These are phyloP conservation scores for Amphibalanus amphitrite DNA, from an alignment of 1,140 invertebrate genomes.

Conservation along the genomic window DNA sequence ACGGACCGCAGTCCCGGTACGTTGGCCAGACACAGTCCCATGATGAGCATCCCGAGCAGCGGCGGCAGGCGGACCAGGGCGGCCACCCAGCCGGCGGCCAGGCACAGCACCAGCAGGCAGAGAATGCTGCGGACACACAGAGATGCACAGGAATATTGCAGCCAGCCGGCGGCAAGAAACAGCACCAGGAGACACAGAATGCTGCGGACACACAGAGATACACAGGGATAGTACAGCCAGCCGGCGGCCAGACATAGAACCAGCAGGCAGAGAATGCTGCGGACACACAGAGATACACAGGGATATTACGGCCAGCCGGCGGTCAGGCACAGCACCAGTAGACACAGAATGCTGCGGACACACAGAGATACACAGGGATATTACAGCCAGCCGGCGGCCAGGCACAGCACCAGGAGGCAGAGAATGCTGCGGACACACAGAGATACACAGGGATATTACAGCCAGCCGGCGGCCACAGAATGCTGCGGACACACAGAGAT, in stretches of 20 bases:
- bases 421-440: no score
- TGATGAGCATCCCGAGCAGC: conserved; percentile 67
- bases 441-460: no score
- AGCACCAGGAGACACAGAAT: not conserved
- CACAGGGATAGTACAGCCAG: not conserved
- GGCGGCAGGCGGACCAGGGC: conserved; percentile 61
- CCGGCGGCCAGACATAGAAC: not conserved
- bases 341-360: not conserved
- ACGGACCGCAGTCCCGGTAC: conserved; percentile 28
- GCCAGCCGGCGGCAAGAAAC: no score
- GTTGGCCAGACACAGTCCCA: conserved; percentile 61
- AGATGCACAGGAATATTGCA: no score
- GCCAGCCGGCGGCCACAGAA: no score
- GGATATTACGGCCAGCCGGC: no score
- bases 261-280: not conserved
- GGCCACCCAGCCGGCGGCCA: conserved; percentile 39
- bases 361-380: not conserved
- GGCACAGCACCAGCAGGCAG: conserved; percentile 5
- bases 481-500: not conserved
- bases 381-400: no score
- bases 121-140: not conserved
- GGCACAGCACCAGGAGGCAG: not conserved
- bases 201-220: not conserved
- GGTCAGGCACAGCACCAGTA: no score
- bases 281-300: no score